Evolutionary conservation across 2,797 vertebrate species (phyloP).

Genomic region (Halcyon smyrnensis): DNA sequence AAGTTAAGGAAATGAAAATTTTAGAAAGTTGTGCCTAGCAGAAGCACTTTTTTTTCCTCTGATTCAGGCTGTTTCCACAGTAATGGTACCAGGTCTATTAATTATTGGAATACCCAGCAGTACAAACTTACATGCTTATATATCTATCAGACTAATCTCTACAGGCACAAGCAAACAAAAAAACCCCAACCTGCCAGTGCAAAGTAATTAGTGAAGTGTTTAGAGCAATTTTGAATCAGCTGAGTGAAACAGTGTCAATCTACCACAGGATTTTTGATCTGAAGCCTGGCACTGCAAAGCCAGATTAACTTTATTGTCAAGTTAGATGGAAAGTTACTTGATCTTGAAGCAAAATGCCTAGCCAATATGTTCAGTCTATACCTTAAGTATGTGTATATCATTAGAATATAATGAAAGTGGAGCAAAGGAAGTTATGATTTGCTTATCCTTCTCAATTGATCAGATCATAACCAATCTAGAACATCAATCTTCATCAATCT

Average conservation of each 20-base stretch:
- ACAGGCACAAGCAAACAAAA: background rate
- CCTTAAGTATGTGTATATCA: background rate
- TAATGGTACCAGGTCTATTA: background rate
- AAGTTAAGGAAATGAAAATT: background rate
- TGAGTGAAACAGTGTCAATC: background rate
- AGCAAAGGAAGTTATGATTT: background rate
- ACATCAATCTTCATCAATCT: background rate
- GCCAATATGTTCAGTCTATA: background rate
- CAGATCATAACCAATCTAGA: background rate
- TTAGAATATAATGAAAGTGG: background rate
- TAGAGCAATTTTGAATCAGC: background rate
- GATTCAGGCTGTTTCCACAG: background rate
- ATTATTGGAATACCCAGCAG: background rate
- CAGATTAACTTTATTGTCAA: background rate
- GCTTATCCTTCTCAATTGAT: background rate
- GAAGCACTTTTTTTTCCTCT: background rate
- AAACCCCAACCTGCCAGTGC: background rate
- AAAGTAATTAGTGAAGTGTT: background rate
- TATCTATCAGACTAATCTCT: background rate
- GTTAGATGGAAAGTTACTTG: background rate
- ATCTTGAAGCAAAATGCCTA: background rate
- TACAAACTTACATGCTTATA: background rate
- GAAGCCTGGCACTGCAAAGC: background rate
- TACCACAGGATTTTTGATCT: background rate
- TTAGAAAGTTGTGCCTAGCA: background rate